These are phyloP conservation scores for Astur gentilis DNA, from an alignment of 2,113 vertebrate species.

Conservation along the genomic window DNA sequence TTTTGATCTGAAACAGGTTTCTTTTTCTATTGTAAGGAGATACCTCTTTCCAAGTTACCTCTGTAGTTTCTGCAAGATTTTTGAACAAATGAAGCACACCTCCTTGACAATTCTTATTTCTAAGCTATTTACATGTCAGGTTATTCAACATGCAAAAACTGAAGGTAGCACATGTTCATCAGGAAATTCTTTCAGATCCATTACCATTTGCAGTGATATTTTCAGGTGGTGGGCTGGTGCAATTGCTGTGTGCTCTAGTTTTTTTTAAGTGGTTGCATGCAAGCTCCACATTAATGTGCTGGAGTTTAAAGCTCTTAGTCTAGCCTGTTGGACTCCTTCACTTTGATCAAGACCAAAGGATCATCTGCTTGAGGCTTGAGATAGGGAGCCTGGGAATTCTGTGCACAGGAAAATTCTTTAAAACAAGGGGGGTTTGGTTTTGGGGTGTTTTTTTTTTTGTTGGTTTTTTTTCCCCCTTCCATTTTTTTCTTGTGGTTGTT, in stretches of 20 bases:
- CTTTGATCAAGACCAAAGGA: slow-evolving; percentile 4
- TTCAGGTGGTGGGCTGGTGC: neutral
- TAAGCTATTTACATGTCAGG: neutral
- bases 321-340: neutral
- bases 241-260: neutral
- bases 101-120: neutral
- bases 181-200: neutral
- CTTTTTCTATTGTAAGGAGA: neutral
- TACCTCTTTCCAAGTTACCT: neutral
- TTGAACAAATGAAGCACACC: neutral
- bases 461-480: too few species aligned
- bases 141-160: neutral
- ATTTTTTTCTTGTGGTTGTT: neutral
- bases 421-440: neutral
- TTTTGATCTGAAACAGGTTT: neutral
- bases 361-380: neutral
- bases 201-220: neutral
- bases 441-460: too few species aligned
- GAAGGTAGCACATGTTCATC: neutral
- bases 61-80: neutral
- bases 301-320: neutral
- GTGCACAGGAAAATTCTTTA: neutral
- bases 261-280: neutral
- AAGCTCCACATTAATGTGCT: neutral
- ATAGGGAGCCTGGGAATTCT: neutral